Evolutionary conservation across 2,888 invertebrate species (phyloP), one percentile per base, ranked within the genome.

Genomic region (Himalopsyche anomala): DNA sequence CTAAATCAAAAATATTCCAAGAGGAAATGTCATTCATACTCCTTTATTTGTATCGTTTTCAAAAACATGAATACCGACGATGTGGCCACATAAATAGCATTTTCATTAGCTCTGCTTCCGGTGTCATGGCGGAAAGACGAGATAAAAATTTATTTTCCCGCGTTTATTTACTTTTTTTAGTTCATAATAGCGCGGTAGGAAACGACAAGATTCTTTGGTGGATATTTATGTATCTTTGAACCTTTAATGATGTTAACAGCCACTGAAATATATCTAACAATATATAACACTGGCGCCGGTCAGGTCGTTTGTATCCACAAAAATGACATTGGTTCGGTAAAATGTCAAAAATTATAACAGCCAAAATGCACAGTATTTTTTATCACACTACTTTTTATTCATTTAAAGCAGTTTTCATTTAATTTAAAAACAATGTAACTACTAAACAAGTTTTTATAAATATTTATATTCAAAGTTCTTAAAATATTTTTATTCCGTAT

Each of bases 21-120:
- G 82, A 84, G 86, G 86, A 86, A 86, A 86, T 84, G 86, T 86
- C 86, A 85, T 87, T 85, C 85, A 85, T 74, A 55, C 15, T 17
- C 19, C 15, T 55, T 82, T 84, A 62, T 54, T 38, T 19, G 82
- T 74, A 55, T 40, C 62, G 45, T 69, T 83, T 82, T 38, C 51
- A 54, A 82, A 85, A 85, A 82, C 69, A 79, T 54, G 69, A 42
- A 19, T 40, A 17, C 40, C 83, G 83, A 74, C 54, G 84, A 45
- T 84, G 42, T 45, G 38, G 80, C 28, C 80, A 42, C 85, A 87
- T 87, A 84, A 87, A 85, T 87, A 87, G 85, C 83, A 55, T 74
- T 82, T 85, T 87, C 86, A 84, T 87, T 86, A 85, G 82, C 82
- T 62, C 45, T 80, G 51, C 84, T 86, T 87, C 86, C 86, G 85